Conservation (phyloP, 2,797 vertebrate genomes). For the Eremophila alpestris region DNA sequence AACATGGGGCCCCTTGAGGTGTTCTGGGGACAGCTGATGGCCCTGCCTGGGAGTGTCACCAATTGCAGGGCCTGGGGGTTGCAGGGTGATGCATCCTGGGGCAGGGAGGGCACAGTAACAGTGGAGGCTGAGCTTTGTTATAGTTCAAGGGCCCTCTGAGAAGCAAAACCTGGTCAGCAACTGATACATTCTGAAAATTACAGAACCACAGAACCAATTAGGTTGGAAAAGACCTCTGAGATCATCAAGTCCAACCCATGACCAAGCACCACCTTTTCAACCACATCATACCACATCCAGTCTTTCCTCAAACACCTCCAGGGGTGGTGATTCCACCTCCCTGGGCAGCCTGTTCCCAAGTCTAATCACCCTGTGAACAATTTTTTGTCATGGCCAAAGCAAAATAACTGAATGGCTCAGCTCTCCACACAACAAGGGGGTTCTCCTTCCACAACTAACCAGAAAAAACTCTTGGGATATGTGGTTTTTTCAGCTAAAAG, state of each 20-base stretch:
- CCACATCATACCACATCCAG: background rate
- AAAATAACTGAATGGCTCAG: background rate
- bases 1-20: background rate
- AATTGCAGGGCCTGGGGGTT: background rate
- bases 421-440: background rate
- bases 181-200: background rate
- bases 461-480: background rate
- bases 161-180: background rate
- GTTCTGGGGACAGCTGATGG: background rate
- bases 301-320: background rate
- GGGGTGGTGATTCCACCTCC: background rate
- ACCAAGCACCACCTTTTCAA: accelerated
- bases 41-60: background rate
- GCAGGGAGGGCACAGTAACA: background rate
- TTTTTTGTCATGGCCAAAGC: background rate
- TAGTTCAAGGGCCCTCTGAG: background rate
- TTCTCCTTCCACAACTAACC: background rate
- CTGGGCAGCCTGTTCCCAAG: background rate
- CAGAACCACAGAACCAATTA: background rate
- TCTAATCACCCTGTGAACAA: background rate
- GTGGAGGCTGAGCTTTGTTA: background rate
- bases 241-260: background rate
- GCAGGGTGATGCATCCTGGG: accelerated
- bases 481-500: accelerated
- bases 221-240: background rate